phyloP scores from a whole-genome alignment of 2,888 invertebrate genomes.

The Caradrina kadenii region DNA sequence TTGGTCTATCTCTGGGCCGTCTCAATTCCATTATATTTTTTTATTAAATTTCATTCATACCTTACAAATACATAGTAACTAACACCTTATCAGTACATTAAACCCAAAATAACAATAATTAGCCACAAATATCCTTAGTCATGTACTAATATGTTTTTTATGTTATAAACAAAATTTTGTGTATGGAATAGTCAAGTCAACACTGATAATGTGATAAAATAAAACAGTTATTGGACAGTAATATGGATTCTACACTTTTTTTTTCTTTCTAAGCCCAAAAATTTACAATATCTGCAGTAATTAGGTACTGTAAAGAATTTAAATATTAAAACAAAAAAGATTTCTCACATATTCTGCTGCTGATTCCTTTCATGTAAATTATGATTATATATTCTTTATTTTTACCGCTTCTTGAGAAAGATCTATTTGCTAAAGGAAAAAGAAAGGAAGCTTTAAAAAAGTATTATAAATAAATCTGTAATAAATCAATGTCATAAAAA shows the following conservation, averaged over 20 bases:
- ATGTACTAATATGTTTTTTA: background rate
- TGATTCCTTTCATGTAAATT: background rate
- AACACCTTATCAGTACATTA: no score
- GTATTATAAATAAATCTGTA: no score
- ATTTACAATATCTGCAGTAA: no score
- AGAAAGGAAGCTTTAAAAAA: background rate
- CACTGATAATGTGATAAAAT: background rate
- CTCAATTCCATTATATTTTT: no score
- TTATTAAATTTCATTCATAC: background rate
- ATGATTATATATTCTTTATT: background rate
- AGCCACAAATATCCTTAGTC: background rate
- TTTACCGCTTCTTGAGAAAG: background rate
- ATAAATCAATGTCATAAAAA: no score
- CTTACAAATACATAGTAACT: no score
- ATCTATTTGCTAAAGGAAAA: background rate
- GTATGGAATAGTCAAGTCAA: background rate
- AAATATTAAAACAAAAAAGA: no score
- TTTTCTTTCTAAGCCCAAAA: no score
- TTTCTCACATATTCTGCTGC: background rate
- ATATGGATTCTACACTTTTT: no score
- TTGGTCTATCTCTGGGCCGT: background rate
- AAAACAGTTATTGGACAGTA: background rate
- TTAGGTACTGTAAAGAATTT: no score
- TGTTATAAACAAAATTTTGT: background rate
- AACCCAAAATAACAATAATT: background rate